A percentile compares a stretch with the other conserved stretches of the same genome.
phyloP scores from a whole-genome alignment of 2,888 invertebrate genomes.

The Nomada flava region DNA sequence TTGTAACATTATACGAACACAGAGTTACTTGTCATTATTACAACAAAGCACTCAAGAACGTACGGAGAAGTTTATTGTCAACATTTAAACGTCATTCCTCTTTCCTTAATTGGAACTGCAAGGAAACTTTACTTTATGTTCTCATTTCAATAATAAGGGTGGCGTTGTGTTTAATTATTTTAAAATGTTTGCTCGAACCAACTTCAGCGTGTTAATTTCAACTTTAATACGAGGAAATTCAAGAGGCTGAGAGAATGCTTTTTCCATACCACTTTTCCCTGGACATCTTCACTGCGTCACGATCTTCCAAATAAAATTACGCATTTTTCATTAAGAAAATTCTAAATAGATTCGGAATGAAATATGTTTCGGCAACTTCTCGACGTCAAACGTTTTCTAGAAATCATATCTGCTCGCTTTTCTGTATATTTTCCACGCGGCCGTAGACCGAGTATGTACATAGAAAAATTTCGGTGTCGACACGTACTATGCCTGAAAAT shows the following conservation, averaged over 20 bases:
- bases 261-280: neutral
- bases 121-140: no score
- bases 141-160: neutral
- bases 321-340: neutral
- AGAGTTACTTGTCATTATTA: no score
- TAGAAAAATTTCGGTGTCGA: conserved; percentile 2
- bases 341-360: no score
- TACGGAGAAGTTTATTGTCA: no score
- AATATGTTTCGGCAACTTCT: neutral
- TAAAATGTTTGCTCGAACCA: neutral
- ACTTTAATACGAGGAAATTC: neutral
- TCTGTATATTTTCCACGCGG: neutral
- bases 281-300: neutral
- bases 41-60: no score
- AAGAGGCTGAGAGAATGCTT: neutral
- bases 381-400: neutral
- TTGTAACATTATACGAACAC: no score
- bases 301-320: no score
- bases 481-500: conserved; percentile 3
- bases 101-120: no score
- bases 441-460: neutral
- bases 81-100: no score
- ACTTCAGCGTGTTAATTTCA: neutral
- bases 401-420: neutral
- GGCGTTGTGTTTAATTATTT: neutral